A percentile compares a stretch with the other conserved stretches of the same genome.
These are phyloP conservation scores for Himalopsyche japonica DNA, from an alignment of 2,888 invertebrate species.

Conservation along the genomic window DNA sequence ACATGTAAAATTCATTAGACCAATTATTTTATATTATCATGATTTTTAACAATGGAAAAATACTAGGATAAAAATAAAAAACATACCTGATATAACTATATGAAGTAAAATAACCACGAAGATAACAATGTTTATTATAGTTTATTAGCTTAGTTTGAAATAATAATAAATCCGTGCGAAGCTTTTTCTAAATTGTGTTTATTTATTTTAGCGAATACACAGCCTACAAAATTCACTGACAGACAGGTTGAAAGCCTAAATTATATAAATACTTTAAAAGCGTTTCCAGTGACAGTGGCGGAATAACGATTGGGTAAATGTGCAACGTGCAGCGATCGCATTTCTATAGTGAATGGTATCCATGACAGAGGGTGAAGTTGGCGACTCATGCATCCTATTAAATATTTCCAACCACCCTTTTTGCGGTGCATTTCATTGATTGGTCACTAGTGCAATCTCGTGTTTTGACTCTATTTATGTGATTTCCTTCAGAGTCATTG, in stretches of 20 bases:
- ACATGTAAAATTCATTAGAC: no score
- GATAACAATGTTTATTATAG: no score
- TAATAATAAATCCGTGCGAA: no score
- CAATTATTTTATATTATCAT: no score
- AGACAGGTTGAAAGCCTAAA: neutral
- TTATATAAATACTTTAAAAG: neutral
- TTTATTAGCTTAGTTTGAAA: no score
- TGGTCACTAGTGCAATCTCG: neutral
- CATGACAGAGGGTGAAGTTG: neutral
- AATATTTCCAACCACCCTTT: slow-evolving; percentile 4
- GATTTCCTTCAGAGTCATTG: no score
- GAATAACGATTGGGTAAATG: neutral
- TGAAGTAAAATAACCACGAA: no score
- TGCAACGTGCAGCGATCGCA: neutral
- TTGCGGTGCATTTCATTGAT: neutral
- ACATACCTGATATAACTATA: no score
- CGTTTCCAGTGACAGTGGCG: neutral
- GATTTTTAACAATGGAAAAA: no score
- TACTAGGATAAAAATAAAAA: no score
- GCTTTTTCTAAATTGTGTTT: no score
- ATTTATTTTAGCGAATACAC: no score
- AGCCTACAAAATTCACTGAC: neutral
- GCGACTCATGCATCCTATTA: neutral
- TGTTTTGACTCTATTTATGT: neutral
- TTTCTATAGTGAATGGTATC: neutral